Evolutionary conservation across 2,888 invertebrate species (phyloP).

Genomic region (Rhimphoctona megacephalus): DNA sequence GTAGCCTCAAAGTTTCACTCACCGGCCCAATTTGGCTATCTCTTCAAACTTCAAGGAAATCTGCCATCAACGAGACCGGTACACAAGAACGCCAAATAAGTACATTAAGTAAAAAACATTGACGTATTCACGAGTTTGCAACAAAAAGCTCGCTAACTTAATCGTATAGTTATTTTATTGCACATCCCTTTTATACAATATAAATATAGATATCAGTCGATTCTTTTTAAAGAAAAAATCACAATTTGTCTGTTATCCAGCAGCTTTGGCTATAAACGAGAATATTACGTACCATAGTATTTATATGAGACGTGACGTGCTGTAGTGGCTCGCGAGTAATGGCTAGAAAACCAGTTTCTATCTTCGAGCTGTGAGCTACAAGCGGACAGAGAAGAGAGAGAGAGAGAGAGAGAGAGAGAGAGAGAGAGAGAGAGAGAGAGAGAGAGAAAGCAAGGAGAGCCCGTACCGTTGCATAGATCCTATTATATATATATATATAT

Average conservation of each 20-base stretch:
- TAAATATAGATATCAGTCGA: slow-evolving; percentile 34
- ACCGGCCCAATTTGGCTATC: background rate
- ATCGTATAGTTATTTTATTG: background rate
- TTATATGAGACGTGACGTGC: slow-evolving; percentile 75
- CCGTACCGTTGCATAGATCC: slow-evolving; percentile 65
- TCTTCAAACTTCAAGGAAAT: background rate
- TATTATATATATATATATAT: slow-evolving; percentile 13
- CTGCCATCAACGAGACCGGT: background rate
- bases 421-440: background rate
- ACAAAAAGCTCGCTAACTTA: background rate
- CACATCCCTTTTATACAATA: slow-evolving; percentile 9
- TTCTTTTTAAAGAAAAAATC: slow-evolving; percentile 65
- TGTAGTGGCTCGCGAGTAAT: slow-evolving; percentile 73
- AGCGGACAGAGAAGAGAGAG: slow-evolving; percentile 44
- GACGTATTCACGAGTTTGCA: background rate
- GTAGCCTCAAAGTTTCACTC: slow-evolving; percentile 33
- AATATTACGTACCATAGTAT: slow-evolving; percentile 74
- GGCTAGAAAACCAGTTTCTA: slow-evolving; percentile 78
- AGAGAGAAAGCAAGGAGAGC: slow-evolving; percentile 59
- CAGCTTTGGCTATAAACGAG: slow-evolving; percentile 73
- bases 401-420: slow-evolving; percentile 43
- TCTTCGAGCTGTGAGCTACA: slow-evolving; percentile 64
- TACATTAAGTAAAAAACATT: slow-evolving; percentile 27
- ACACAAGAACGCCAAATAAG: slow-evolving; percentile 11
- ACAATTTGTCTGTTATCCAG: slow-evolving; percentile 69